Evolutionary conservation across 2,888 invertebrate species (phyloP).

Genomic region (Lamellibrachia satsuma): DNA sequence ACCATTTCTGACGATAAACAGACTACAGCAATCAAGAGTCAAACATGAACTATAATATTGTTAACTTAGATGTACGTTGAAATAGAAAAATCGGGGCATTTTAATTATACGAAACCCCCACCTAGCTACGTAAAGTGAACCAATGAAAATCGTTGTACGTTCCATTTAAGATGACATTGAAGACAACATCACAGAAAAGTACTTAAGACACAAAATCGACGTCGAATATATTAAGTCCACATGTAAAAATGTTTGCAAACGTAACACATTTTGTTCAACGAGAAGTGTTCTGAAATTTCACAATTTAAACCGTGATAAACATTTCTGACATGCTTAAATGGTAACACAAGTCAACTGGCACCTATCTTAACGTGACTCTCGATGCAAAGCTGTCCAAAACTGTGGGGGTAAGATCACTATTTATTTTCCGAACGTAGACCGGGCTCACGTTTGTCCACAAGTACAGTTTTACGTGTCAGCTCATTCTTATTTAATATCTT

Average conservation of each 20-base stretch:
- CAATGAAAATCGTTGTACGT: no score
- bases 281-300: not conserved
- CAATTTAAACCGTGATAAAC: not conserved
- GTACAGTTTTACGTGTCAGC: not conserved
- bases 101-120: no score
- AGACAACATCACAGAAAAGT: not conserved
- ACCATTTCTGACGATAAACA: no score
- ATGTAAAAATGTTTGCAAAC: not conserved
- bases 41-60: no score
- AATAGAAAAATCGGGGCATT: no score
- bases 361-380: not conserved
- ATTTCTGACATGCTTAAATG: not conserved
- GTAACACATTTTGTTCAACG: not conserved
- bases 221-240: not conserved
- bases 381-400: no score
- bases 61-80: no score
- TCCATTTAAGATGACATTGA: not conserved
- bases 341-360: not conserved
- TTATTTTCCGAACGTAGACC: no score
- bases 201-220: not conserved
- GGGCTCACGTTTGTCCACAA: not conserved
- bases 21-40: no score
- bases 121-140: no score
- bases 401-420: no score
- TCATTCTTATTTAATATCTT: not conserved